phyloP scores from a whole-genome alignment of 2,888 invertebrate species.

The Chirona hameri region DNA sequence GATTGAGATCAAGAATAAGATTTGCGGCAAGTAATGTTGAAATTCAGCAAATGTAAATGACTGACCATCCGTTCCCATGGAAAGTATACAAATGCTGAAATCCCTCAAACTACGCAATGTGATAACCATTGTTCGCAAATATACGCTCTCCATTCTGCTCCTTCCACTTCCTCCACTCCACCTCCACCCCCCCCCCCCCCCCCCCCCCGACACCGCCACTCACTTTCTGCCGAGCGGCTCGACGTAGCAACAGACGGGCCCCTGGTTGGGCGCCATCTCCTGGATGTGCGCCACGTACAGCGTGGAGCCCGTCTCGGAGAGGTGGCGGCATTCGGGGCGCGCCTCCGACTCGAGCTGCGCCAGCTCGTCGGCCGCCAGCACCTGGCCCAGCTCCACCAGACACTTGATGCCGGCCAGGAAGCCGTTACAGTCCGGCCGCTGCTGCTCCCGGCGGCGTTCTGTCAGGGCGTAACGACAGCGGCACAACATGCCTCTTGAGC shows the following conservation, averaged over 20 bases:
- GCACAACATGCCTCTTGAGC: too few species aligned
- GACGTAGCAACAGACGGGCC: conserved; percentile 88
- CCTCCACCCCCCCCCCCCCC: too few species aligned
- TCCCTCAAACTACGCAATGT: too few species aligned
- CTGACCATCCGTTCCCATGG: too few species aligned
- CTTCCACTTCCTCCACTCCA: too few species aligned
- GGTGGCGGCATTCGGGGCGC: conserved; percentile 12
- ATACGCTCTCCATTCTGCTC: too few species aligned
- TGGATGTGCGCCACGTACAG: conserved; percentile 72
- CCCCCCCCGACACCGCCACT: too few species aligned
- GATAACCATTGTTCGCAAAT: too few species aligned
- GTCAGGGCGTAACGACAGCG: neutral
- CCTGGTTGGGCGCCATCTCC: conserved; percentile 95
- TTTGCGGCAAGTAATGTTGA: too few species aligned
- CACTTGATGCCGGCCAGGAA: conserved; percentile 25
- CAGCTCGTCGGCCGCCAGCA: conserved; percentile 5
- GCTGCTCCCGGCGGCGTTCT: conserved; percentile 12
- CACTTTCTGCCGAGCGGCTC: conserved; percentile 58
- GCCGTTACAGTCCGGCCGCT: conserved; percentile 27
- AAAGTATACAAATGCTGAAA: too few species aligned
- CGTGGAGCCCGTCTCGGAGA: conserved; percentile 13
- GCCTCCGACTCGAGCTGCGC: conserved; percentile 22
- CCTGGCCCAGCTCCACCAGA: conserved; percentile 9
- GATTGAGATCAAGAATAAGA: too few species aligned
- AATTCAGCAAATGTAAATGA: too few species aligned